Evolutionary conservation across 2,113 vertebrate genomes (phyloP), one percentile per base, ranked within the genome.

Genomic region (Hystrix brachyura): DNA sequence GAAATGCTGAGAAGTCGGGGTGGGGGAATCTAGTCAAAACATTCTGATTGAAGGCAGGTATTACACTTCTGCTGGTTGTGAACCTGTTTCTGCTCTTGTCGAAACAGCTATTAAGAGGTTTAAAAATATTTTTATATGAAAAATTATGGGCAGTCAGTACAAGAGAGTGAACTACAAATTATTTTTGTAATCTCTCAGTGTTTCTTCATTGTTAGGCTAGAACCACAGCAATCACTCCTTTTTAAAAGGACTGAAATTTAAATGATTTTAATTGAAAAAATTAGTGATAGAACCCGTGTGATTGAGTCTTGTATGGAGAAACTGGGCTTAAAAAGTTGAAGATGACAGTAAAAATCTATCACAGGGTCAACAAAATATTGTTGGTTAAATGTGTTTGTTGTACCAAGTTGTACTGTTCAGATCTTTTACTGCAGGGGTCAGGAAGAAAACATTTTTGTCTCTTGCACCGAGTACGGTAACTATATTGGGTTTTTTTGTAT

Each of bases 391-490:
- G 18, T 90, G 17, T 89, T 71, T 43, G 4, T 82, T 85, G 34
- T 92, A 88, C 51, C 74, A 86, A 59, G 64, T 94, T 81, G 60
- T 74, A 89, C 53, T 76, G 48, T 34, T 92, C 60, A 87, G 32
- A 62, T 91, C 27, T 80, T 79, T 82, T 78, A 82, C 65, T 85
- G 71, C 94, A 90, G 43, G 91, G 55, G 46, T 90, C 78, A 85
- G 87, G 46, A 96, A 91, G 80, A 91, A 97, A 97, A 88, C 32
- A 18, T 76, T 87, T 92, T 94, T 93, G 27, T 87, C 29, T 95
- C 23, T 92, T 71, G 43, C 8, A 55, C 78, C 87, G 38, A 90
- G 13, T 94, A 29, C 90, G 23, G 10, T 69, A 92, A 94, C 46
- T 91, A 65, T 83, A 48, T 79, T 95, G 86, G n/a, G 10, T 51